A percentile compares a stretch with the other conserved stretches of the same genome.
Evolutionary conservation across 2,113 vertebrate genomes (phyloP).

Genomic region (Melanocharis versteri): DNA sequence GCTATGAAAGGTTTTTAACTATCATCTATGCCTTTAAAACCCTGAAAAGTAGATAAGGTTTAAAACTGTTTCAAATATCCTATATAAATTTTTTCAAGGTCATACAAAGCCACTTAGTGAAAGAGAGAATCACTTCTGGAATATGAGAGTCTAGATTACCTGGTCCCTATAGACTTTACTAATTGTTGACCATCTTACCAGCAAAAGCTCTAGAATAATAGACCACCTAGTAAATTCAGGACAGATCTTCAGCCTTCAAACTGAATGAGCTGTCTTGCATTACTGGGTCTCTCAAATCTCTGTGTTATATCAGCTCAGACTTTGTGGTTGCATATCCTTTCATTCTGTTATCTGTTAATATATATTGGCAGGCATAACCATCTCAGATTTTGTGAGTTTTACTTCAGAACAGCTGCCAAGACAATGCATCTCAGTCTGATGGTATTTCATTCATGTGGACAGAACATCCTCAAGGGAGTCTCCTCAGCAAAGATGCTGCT

Average conservation of each 20-base stretch:
- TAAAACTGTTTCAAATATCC: not conserved
- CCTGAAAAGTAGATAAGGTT: not conserved
- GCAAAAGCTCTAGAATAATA: not conserved
- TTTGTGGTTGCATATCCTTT: not conserved
- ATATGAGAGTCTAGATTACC: not conserved
- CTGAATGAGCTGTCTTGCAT: not conserved
- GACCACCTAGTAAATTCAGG: not conserved
- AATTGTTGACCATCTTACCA: not conserved
- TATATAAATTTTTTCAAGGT: not conserved
- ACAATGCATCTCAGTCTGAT: not conserved
- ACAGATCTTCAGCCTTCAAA: not conserved
- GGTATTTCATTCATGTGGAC: slow-evolving; percentile 28
- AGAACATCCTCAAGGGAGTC: slow-evolving; percentile 8
- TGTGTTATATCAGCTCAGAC: not conserved
- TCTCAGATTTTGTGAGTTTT: not conserved
- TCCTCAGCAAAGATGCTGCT: not conserved
- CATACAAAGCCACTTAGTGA: not conserved
- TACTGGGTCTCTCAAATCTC: not conserved
- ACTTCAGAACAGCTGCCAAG: slow-evolving; percentile 32
- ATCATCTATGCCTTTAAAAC: not conserved
- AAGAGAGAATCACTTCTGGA: not conserved
- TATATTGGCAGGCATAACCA: not conserved
- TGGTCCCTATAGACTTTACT: not conserved
- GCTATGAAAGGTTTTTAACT: not conserved
- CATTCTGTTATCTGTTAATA: not conserved